Conservation (phyloP, 2,113 vertebrate genomes). For the Sula dactylatra region DNA sequence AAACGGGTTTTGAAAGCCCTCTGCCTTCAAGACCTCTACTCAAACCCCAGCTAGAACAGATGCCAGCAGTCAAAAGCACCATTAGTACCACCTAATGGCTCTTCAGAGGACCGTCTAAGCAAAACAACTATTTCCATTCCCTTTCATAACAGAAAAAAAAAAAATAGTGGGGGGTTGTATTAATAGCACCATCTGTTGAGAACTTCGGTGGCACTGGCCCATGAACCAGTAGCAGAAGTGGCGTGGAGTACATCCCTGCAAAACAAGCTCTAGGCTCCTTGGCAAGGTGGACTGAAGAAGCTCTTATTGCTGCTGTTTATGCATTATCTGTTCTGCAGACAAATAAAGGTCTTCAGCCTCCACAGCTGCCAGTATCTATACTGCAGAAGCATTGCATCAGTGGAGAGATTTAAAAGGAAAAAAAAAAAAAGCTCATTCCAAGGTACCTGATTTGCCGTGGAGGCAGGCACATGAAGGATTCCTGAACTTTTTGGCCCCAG, state of each 20-base stretch:
- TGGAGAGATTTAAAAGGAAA: not conserved
- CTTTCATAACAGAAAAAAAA: not conserved
- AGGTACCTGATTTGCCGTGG: not conserved
- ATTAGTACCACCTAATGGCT: constrained; percentile 14
- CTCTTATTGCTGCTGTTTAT: not conserved
- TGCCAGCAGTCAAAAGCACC: not conserved
- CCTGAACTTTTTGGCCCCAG: not conserved
- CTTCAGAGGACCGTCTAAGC: not conserved
- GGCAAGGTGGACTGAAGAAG: not conserved
- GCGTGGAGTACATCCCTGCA: fast-evolving
- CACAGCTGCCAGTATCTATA: not conserved
- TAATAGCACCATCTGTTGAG: not conserved
- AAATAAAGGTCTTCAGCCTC: not conserved
- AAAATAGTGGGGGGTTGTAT: not conserved
- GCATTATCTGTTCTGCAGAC: not conserved
- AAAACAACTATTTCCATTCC: not conserved
- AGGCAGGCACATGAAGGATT: not conserved
- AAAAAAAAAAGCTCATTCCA: not conserved
- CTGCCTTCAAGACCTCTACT: not conserved
- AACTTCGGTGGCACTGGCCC: not conserved
- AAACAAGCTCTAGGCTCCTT: not conserved
- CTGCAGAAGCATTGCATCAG: not conserved
- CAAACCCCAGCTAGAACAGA: not conserved
- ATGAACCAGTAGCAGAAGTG: not conserved
- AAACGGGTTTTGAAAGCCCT: not conserved